Conservation (phyloP, 2,888 invertebrate genomes). For the Tromatobia lineatoria region DNA sequence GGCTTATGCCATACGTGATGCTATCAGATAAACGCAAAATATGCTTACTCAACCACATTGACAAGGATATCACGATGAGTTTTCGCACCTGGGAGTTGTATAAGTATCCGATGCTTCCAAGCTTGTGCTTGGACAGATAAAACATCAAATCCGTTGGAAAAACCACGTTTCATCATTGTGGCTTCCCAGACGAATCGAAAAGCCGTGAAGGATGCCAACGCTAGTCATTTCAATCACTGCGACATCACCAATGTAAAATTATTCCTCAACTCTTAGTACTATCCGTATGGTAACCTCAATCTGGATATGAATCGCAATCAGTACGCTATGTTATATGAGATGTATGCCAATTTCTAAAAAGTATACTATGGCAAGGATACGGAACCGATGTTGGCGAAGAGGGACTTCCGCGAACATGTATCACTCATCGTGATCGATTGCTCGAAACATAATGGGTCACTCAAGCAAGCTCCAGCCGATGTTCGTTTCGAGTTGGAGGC, state of each 20-base stretch:
- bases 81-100: conserved; percentile 82
- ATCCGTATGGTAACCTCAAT: conserved; percentile 78
- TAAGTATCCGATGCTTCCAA: conserved; percentile 80
- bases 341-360: conserved; percentile 72
- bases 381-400: conserved; percentile 38
- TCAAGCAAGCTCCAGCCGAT: conserved; percentile 22
- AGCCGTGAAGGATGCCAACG: conserved; percentile 72
- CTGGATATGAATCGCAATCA: conserved; percentile 60
- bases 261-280: conserved; percentile 80
- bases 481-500: conserved; percentile 10
- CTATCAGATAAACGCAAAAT: conserved; percentile 64
- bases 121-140: conserved; percentile 76
- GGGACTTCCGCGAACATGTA: conserved; percentile 11
- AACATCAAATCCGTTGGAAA: conserved; percentile 79
- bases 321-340: conserved; percentile 73
- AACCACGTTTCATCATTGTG: conserved; percentile 81
- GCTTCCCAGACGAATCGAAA: conserved; percentile 82
- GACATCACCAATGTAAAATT: conserved; percentile 79
- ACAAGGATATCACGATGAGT: conserved; percentile 64
- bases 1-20: conserved; percentile 67
- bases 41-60: conserved; percentile 62
- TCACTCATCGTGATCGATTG: conserved; percentile 9
- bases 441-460: conserved; percentile 32
- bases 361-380: conserved; percentile 23
- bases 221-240: conserved; percentile 74